Evolutionary conservation across 2,113 vertebrate species (phyloP).

Genomic region (Thinocorus orbignyianus): DNA sequence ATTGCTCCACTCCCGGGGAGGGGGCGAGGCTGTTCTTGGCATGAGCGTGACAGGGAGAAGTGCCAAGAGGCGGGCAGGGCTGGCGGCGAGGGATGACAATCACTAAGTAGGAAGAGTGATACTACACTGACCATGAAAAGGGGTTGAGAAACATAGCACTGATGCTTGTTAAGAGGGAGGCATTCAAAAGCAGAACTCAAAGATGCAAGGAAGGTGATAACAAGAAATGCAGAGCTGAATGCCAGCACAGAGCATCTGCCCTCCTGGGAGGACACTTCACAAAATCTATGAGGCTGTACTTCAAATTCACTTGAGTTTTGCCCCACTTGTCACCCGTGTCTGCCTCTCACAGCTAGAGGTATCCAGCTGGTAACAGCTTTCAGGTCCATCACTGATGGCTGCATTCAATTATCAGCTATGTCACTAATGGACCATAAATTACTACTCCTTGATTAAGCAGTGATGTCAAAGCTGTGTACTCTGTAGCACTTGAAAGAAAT

Average conservation of each 20-base stretch:
- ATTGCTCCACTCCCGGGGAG: neutral
- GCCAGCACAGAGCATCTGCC: neutral
- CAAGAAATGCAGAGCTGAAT: neutral
- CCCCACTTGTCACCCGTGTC: neutral
- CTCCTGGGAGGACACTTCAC: neutral
- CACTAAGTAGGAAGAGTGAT: neutral
- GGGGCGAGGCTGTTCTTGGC: slow-evolving; percentile 5
- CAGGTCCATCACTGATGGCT: neutral
- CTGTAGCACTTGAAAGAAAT: neutral
- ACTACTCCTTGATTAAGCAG: neutral
- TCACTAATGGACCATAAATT: neutral
- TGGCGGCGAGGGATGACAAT: neutral
- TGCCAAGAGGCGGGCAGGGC: neutral
- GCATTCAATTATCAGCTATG: neutral
- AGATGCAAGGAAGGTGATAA: neutral
- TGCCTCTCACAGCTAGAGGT: neutral
- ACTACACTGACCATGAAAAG: neutral
- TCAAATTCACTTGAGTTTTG: neutral
- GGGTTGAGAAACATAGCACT: neutral
- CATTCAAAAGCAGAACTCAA: neutral
- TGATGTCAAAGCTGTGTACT: neutral
- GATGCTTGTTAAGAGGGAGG: neutral
- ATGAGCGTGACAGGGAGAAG: neutral
- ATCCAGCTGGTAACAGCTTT: neutral
- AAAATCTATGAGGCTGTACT: neutral